Conservation (phyloP, 2,797 vertebrate species). For the Podargus strigoides region DNA sequence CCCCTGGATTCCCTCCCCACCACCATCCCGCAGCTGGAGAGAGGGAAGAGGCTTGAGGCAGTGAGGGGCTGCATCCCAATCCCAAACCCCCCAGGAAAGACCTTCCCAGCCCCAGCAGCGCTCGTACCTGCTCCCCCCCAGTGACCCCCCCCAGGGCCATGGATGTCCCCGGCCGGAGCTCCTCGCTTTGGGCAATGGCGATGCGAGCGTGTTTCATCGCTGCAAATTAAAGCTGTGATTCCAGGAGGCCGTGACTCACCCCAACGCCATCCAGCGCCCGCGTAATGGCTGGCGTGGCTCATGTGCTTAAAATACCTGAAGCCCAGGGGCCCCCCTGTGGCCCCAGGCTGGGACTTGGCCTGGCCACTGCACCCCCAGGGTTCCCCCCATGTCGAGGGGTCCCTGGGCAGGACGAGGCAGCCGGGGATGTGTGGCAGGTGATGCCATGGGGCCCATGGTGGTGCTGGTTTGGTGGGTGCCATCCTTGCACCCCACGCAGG, state of each 20-base stretch:
- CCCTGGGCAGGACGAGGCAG: background rate
- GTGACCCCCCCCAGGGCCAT: rapidly evolving
- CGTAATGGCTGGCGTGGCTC: background rate
- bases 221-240: background rate
- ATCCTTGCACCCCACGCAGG: rapidly evolving
- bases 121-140: background rate
- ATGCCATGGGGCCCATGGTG: rapidly evolving
- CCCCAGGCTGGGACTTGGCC: background rate
- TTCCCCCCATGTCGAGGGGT: too few relatives aligned
- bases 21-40: background rate
- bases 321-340: background rate
- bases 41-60: background rate
- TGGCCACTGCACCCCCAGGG: background rate
- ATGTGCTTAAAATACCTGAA: background rate
- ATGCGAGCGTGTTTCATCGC: background rate
- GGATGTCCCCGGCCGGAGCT: background rate
- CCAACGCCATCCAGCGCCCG: background rate
- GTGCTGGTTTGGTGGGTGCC: background rate
- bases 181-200: background rate
- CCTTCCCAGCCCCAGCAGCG: rapidly evolving
- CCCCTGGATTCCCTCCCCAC: background rate
- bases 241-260: background rate
- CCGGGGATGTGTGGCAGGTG: too few relatives aligned
- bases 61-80: background rate
- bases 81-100: background rate